Evolutionary conservation across 1,140 invertebrate genomes (phyloP).

Genomic region (Choristoneura fumiferana): DNA sequence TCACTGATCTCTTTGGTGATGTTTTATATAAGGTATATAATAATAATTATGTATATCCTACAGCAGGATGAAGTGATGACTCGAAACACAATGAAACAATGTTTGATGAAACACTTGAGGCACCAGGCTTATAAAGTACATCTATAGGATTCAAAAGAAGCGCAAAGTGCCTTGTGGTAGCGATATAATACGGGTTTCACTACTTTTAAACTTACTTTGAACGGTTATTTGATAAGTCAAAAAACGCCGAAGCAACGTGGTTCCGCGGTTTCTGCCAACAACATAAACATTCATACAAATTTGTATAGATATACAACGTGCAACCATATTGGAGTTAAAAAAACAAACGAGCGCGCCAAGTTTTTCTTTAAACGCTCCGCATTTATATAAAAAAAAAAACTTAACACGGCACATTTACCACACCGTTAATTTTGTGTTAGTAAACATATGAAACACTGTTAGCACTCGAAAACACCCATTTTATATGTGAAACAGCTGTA

Average conservation of each 20-base stretch:
- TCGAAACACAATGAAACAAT: not conserved
- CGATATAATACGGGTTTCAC: not conserved
- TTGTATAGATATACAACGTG: constrained; percentile 10
- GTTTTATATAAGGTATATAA: too few species aligned
- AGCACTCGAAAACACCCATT: not conserved
- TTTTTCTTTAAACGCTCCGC: not conserved
- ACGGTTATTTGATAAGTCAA: constrained; percentile 15
- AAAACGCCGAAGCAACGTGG: constrained; percentile 14
- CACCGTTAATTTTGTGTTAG: not conserved
- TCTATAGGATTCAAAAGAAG: not conserved
- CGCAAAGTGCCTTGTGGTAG: not conserved
- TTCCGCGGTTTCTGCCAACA: constrained; percentile 16
- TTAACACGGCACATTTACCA: constrained; percentile 5
- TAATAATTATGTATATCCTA: too few species aligned
- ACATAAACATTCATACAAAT: constrained; percentile 19
- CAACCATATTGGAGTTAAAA: not conserved
- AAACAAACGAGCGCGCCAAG: constrained; percentile 8
- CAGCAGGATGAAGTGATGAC: too few species aligned
- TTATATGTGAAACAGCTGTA: too few species aligned
- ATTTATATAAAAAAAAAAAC: not conserved
- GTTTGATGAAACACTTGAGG: not conserved
- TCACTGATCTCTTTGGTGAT: too few species aligned
- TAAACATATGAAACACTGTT: constrained; percentile 6
- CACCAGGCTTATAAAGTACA: not conserved
- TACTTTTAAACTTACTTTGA: constrained; percentile 12